Evolutionary conservation across 2,888 invertebrate genomes (phyloP).

Genomic region (Lasioglossum calceatum): DNA sequence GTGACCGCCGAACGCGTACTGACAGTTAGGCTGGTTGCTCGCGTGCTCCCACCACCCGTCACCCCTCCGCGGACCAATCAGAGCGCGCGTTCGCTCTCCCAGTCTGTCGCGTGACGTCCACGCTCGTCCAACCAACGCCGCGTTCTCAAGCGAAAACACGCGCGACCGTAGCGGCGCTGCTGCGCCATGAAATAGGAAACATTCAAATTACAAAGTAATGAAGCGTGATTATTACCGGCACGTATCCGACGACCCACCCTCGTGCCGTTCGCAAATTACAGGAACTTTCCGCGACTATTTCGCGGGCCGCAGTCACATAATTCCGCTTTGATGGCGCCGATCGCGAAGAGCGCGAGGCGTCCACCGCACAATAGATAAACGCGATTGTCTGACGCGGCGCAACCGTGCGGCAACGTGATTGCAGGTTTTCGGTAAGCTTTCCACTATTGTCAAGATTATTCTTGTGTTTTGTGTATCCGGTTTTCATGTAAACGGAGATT

Average conservation of each 20-base stretch:
- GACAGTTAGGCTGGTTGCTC: constrained; percentile 29
- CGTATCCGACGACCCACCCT: neutral
- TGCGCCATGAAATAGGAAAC: neutral
- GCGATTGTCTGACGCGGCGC: neutral
- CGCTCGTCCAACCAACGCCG: constrained; percentile 9
- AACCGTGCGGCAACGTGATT: neutral
- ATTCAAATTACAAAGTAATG: constrained; percentile 41
- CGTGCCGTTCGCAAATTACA: constrained; percentile 5
- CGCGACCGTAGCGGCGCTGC: constrained; percentile 3
- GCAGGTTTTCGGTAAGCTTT: neutral
- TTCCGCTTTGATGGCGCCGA: neutral
- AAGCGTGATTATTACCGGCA: constrained; percentile 22
- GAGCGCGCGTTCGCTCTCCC: neutral
- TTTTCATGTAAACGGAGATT: neutral
- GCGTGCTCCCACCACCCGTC: constrained; percentile 52
- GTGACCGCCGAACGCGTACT: constrained; percentile 57
- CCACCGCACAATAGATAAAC: neutral
- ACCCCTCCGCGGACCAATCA: constrained; percentile 23
- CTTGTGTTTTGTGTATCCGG: neutral
- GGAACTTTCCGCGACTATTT: neutral
- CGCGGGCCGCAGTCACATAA: neutral
- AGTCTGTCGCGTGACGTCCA: neutral
- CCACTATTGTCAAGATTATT: neutral
- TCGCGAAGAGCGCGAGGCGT: neutral
- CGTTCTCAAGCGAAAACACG: constrained; percentile 23